A percentile compares a stretch with the other conserved stretches of the same genome.
These are phyloP conservation scores for Nettapus auritus DNA, from an alignment of 2,113 vertebrate genomes.

Conservation along the genomic window DNA sequence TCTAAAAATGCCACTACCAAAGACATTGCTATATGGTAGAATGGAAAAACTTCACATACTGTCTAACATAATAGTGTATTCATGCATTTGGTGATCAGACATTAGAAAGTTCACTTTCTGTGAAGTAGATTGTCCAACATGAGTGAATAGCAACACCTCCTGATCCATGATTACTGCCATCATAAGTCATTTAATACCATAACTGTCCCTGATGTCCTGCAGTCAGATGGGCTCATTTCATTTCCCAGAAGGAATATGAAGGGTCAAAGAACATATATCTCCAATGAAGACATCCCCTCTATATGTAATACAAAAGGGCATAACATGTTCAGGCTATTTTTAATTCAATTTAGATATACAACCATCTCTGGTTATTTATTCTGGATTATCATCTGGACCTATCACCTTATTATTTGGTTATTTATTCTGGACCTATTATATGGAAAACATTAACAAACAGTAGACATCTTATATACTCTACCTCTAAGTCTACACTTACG, in stretches of 20 bases:
- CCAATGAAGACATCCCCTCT: background rate
- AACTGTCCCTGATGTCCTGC: background rate
- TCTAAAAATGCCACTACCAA: background rate
- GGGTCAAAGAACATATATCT: background rate
- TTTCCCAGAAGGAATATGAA: background rate
- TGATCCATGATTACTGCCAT: background rate
- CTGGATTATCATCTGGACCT: too few species aligned
- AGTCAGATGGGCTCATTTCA: background rate
- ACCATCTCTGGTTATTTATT: too few species aligned
- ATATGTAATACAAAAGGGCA: background rate
- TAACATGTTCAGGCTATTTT: background rate
- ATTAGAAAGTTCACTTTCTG: background rate
- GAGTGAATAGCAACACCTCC: background rate
- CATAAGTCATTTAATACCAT: background rate
- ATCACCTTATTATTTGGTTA: too few species aligned
- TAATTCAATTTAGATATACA: background rate
- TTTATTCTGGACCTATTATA: background rate
- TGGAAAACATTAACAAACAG: background rate
- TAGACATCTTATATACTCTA: background rate
- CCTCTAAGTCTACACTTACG: background rate
- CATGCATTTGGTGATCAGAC: background rate
- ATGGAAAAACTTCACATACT: background rate
- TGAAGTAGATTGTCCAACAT: background rate
- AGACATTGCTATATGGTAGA: background rate
- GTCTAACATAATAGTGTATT: background rate